Base-by-base conservation (phyloP, 2,113 vertebrate genomes). In the Brienomyrus brachyistius region DNA sequence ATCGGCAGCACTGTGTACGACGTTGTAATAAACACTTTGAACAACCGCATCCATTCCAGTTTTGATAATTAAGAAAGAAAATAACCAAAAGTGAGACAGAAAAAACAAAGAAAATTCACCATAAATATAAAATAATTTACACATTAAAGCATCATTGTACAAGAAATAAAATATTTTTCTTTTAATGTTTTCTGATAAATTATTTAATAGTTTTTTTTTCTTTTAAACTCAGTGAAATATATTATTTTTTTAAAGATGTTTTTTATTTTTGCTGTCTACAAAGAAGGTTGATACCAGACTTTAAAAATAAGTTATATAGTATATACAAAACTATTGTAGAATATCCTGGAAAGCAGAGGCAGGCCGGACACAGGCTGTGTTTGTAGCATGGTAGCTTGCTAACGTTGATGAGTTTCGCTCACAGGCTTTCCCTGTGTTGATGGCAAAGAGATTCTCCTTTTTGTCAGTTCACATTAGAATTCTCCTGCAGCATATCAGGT, bases 241-340 rank as follows among this genome's bases (percentile, higher is more conserved):
- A 96, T 94, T 89, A 89, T 77, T 94, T 91, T 77, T 88, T 92
- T 93, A 66, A 89, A 94, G 93, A 93, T 94, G 93, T 93, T 93
- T 84, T 93, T 84, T 92, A 95, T 94, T 95, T 91, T 89, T 94
- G 93, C 87, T 90, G 90, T 92, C 94, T 95, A 94, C 93, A 95
- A 96, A 96, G 94, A 95, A 95, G 89, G 93, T 92, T 92, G 90
- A 66, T 90, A 95, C 95, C 94, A 94, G 80, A 96, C 95, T 95
- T 95, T 91, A 95, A 96, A 96, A 96, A 95, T 95, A 95, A 95
- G 95, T 94, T 96, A 94, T 95, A 95, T 95, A 93, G 92, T 96
- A 95, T 96, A 93, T 96, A 96, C 95, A 96, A 91, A 91, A 92
- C 91, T 93, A 91, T 92, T 89, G 94, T 92, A 92, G 92, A 91